phyloP scores from a whole-genome alignment of 2,797 vertebrate genomes.

The Odontamblyopus rebecca region DNA sequence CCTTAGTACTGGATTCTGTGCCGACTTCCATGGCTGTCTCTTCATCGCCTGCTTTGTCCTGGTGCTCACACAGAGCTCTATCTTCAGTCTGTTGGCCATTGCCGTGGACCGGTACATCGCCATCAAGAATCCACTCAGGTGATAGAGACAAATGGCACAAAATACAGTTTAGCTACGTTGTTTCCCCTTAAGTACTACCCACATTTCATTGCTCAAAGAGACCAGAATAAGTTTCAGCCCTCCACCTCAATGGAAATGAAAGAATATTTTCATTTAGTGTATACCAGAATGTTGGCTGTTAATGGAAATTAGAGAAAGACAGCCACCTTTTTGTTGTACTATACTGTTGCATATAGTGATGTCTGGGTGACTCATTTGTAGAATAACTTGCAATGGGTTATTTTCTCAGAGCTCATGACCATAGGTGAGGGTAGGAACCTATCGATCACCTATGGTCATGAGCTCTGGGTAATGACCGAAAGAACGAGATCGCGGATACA shows the following conservation, averaged over 20 bases:
- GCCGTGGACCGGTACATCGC: constrained; percentile 95
- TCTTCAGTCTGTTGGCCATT: constrained; percentile 98
- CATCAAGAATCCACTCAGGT: constrained; percentile 96
- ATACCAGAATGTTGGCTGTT: background rate
- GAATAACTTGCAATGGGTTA: too few relatives aligned
- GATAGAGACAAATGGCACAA: background rate
- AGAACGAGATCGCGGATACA: too few relatives aligned
- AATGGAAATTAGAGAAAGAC: background rate
- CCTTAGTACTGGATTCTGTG: constrained; percentile 91
- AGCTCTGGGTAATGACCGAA: too few relatives aligned
- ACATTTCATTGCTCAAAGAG: background rate
- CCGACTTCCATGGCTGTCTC: constrained; percentile 91
- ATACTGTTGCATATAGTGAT: background rate
- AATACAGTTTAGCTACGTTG: background rate
- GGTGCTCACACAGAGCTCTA: constrained; percentile 96
- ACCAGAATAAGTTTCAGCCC: too few relatives aligned
- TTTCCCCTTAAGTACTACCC: background rate
- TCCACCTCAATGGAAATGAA: too few relatives aligned
- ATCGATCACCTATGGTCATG: too few relatives aligned
- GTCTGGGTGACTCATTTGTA: too few relatives aligned
- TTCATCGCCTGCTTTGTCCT: constrained; percentile 97
- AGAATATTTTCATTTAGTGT: too few relatives aligned
- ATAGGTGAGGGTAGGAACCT: too few relatives aligned
- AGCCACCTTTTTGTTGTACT: background rate
- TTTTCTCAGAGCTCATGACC: too few relatives aligned